Percentiles rank a stretch among this genome's conserved stretches.
Evolutionary conservation across 37 sponge, comb jelly and placozoan genomes (phyloP).

Genomic region (Axinella damicornis): DNA sequence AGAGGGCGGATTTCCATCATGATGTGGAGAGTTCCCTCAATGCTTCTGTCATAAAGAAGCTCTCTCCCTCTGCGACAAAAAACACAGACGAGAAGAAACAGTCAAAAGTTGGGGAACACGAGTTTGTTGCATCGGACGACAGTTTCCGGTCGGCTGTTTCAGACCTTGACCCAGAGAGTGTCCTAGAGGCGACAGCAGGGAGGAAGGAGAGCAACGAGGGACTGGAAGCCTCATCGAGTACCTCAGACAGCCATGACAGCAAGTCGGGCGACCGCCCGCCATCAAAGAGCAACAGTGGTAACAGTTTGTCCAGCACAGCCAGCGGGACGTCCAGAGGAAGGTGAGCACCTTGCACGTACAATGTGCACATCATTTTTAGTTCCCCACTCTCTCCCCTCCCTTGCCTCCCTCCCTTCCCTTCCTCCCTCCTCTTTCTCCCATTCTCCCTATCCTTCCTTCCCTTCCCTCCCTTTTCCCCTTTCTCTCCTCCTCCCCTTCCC

Average conservation of each 20-base stretch:
- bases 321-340: background rate
- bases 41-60: no score
- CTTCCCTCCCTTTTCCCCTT: no score
- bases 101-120: background rate
- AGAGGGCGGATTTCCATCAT: background rate
- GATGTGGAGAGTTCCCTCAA: background rate
- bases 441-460: no score
- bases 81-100: background rate
- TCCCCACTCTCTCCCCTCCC: background rate
- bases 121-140: constrained; percentile 37
- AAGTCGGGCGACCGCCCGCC: background rate
- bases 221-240: background rate
- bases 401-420: background rate
- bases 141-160: constrained; percentile 53
- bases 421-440: no score
- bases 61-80: background rate
- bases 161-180: constrained; percentile 25
- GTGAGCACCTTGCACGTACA: background rate
- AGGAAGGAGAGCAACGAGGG: constrained; percentile 8
- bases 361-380: background rate
- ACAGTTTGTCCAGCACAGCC: background rate
- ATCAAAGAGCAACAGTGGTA: background rate
- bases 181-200: background rate
- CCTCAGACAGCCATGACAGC: constrained; percentile 48
- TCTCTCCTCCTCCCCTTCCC: no score